Percentiles rank a stretch among this genome's conserved stretches.
Conservation (phyloP, 1,140 invertebrate species). For the Popillia japonica region DNA sequence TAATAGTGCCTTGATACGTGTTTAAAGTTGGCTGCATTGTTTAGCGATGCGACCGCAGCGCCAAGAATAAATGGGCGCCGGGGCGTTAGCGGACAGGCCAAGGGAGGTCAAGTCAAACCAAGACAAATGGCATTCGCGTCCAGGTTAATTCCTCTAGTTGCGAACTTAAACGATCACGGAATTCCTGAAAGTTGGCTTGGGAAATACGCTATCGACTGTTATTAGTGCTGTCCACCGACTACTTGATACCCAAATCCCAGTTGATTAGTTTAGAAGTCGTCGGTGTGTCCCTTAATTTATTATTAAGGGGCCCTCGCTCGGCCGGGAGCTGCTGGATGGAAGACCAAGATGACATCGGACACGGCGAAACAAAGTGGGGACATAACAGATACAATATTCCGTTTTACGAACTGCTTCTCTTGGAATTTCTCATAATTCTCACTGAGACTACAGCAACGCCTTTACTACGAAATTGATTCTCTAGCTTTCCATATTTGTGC, state of each 20-base stretch:
- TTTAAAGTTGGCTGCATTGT: slow-evolving; percentile 60
- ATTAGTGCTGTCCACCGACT: slow-evolving; percentile 39
- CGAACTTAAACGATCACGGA: slow-evolving; percentile 56
- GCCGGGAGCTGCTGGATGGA: slow-evolving; percentile 9
- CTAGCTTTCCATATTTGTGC: slow-evolving; percentile 9
- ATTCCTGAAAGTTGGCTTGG: slow-evolving; percentile 47
- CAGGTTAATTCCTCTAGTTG: slow-evolving; percentile 59
- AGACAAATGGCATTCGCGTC: slow-evolving; percentile 60
- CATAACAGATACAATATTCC: slow-evolving; percentile 36
- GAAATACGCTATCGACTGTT: slow-evolving; percentile 36
- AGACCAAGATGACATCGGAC: slow-evolving; percentile 31
- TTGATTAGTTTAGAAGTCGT: slow-evolving; percentile 41
- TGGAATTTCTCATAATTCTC: slow-evolving; percentile 38
- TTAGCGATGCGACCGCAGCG: slow-evolving; percentile 56
- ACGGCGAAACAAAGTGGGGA: slow-evolving; percentile 32
- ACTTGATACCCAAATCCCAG: slow-evolving; percentile 38
- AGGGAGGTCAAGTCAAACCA: slow-evolving; percentile 57
- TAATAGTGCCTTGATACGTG: slow-evolving; percentile 58
- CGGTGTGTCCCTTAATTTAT: slow-evolving; percentile 39
- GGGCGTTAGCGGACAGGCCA: slow-evolving; percentile 32
- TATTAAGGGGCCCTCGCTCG: slow-evolving; percentile 30
- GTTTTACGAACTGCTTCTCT: slow-evolving; percentile 25
- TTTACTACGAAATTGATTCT: slow-evolving; percentile 30
- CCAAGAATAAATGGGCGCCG: slow-evolving; percentile 56
- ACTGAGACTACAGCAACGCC: slow-evolving; percentile 7